Evolutionary conservation across 2,888 invertebrate genomes (phyloP).

Genomic region (Spodoptera exigua): DNA sequence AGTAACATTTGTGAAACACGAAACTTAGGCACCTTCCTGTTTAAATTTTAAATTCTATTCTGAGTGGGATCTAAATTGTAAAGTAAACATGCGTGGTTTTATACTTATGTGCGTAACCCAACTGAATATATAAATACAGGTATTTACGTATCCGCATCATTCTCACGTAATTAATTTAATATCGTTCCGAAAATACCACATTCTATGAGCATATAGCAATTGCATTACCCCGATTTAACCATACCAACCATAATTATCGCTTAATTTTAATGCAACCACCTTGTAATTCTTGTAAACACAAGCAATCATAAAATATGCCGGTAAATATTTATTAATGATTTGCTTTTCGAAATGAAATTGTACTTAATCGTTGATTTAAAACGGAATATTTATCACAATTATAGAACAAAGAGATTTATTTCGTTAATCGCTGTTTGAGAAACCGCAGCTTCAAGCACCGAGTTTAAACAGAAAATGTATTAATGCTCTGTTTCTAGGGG

Average conservation of each 20-base stretch:
- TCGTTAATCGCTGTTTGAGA: constrained; percentile 26
- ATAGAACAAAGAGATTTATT: constrained; percentile 21
- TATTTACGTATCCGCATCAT: constrained; percentile 29
- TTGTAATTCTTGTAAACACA: constrained; percentile 24
- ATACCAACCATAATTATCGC: too few relatives aligned
- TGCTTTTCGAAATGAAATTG: constrained; percentile 5
- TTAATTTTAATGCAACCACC: neutral
- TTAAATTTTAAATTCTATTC: constrained; percentile 66
- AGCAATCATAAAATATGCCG: too few relatives aligned
- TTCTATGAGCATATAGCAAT: too few relatives aligned
- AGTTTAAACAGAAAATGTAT: constrained; percentile 36
- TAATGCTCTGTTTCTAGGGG: constrained; percentile 35
- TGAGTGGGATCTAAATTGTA: constrained; percentile 58
- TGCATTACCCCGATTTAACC: too few relatives aligned
- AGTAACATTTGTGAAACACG: constrained; percentile 44
- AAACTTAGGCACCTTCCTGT: constrained; percentile 59
- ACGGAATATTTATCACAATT: constrained; percentile 27
- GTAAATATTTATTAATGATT: too few relatives aligned
- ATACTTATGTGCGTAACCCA: constrained; percentile 12
- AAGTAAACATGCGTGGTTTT: constrained; percentile 53
- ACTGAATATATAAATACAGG: constrained; percentile 34
- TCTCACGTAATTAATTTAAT: constrained; percentile 26
- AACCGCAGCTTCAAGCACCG: constrained; percentile 8
- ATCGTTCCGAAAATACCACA: neutral
- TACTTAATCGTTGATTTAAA: constrained; percentile 18